These are phyloP conservation scores for Cyrtodaria siliqua DNA, from an alignment of 2,888 invertebrate genomes.

Conservation along the genomic window DNA sequence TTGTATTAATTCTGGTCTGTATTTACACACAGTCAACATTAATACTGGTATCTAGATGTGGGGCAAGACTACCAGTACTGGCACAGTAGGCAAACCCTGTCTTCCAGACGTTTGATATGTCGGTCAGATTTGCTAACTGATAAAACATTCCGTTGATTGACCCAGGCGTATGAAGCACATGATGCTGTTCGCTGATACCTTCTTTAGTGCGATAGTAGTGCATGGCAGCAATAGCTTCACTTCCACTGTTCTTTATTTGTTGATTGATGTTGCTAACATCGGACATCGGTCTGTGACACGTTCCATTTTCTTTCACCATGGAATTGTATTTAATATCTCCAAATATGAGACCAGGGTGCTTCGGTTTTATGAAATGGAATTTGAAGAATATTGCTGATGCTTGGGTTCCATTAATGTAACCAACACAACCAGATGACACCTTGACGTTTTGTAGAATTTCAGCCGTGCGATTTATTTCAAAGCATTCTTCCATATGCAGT, in stretches of 20 bases:
- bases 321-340: slow-evolving; percentile 78
- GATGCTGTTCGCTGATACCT: background rate
- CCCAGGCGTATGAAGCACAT: slow-evolving; percentile 14
- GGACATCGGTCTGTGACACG: slow-evolving; percentile 48
- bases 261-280: slow-evolving; percentile 42
- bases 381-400: slow-evolving; percentile 58
- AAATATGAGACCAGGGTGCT: slow-evolving; percentile 67
- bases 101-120: slow-evolving; percentile 70
- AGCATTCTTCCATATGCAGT: slow-evolving; percentile 64
- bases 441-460: slow-evolving; percentile 32
- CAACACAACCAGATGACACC: slow-evolving; percentile 21
- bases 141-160: slow-evolving; percentile 11
- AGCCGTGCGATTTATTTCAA: slow-evolving; percentile 52
- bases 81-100: slow-evolving; percentile 74
- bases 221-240: background rate
- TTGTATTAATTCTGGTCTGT: too few relatives aligned
- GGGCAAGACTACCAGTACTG: slow-evolving; percentile 58
- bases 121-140: slow-evolving; percentile 42
- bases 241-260: slow-evolving; percentile 6
- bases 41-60: background rate
- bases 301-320: slow-evolving; percentile 39
- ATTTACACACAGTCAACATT: slow-evolving; percentile 13
- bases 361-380: slow-evolving; percentile 68
- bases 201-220: slow-evolving; percentile 27
- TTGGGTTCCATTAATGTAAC: slow-evolving; percentile 32